Percentiles rank a stretch among this genome's conserved stretches.
Evolutionary conservation across 2,797 vertebrate genomes (phyloP).

Genomic region (Pipistrellus pygmaeus): DNA sequence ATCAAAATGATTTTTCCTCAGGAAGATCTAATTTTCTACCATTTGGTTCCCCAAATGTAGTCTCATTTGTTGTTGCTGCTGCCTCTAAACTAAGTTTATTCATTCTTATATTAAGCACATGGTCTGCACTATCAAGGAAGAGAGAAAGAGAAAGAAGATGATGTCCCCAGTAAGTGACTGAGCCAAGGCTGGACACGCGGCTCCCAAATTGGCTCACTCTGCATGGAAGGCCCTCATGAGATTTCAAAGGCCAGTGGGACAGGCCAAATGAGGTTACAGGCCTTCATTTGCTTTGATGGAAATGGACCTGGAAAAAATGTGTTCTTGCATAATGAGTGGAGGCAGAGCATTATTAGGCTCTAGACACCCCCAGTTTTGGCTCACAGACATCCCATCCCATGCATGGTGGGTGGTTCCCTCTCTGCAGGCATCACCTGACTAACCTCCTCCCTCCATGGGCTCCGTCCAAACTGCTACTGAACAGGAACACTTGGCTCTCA

Average conservation of each 20-base stretch:
- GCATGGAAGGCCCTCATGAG: rapidly evolving
- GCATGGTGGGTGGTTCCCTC: neutral
- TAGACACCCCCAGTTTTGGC: no score
- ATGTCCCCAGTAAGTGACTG: no score
- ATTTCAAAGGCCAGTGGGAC: no score
- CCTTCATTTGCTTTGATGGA: rapidly evolving
- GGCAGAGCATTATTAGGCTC: neutral
- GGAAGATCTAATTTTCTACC: neutral
- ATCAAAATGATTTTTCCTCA: neutral
- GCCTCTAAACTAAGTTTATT: neutral
- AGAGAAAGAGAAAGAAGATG: neutral
- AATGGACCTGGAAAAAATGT: no score
- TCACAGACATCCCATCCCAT: rapidly evolving
- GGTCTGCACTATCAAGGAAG: neutral
- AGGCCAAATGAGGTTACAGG: neutral
- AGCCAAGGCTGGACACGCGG: rapidly evolving
- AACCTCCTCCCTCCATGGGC: rapidly evolving
- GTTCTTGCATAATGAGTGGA: neutral
- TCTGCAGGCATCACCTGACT: neutral
- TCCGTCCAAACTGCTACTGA: neutral
- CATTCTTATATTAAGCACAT: no score
- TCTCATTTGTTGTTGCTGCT: rapidly evolving
- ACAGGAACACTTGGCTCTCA: rapidly evolving
- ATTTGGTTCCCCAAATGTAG: neutral
- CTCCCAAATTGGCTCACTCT: neutral